Evolutionary conservation across 2,888 invertebrate species (phyloP), one percentile per base, ranked within the genome.

Genomic region (Caenorhabditis sp.): DNA sequence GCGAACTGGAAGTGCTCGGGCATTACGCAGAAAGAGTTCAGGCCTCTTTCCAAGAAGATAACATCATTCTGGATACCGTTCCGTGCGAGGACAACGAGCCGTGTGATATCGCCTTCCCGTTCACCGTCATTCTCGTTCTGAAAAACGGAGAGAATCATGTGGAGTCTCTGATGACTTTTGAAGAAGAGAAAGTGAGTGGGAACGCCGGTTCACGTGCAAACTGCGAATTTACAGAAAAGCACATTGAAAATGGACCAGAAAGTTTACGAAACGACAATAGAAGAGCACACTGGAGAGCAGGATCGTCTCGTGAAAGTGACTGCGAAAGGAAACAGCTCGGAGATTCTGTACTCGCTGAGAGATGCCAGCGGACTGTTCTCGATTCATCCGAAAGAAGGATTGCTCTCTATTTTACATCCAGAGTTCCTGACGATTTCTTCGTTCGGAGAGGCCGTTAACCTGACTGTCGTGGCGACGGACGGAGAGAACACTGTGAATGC

Each of bases 371-470:
- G 81, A 13, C 52, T 81, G 3, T 81, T 81, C 46, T 74, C 81
- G 4, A 74, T 81, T 48, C 81, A 81, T 48, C 81, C 79, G 6
- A 79, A 71, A 41, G 79, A 76, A n/a, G 81, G 81, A 50, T 61
- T 81, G 1, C 68, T 81, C 2, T 72, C 75, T 7, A 74, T 79
- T 46, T 37, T 78, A 39, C 81, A 81, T 56, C 79, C 81, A 2
- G 81, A 81, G 20, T 81, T 81, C 17, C 27, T 81, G 32, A 65
- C 71, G 9, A 59, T 63, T 1, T 52, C 53, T n/a, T 78, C 78
- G 2, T 66, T 78, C 15, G 79, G 81, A 6, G 50, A 66, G 26
- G 9, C 46, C 2, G 43, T 81, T 11, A 75, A 76, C 37, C n/a
- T 81, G 27, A 78, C 78, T 3, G 79, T 74, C 2, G 53, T 74